Evolutionary conservation across 1,140 invertebrate species (phyloP), one percentile per base, ranked within the genome.

Genomic region (Pogonomyrmex californicus): DNA sequence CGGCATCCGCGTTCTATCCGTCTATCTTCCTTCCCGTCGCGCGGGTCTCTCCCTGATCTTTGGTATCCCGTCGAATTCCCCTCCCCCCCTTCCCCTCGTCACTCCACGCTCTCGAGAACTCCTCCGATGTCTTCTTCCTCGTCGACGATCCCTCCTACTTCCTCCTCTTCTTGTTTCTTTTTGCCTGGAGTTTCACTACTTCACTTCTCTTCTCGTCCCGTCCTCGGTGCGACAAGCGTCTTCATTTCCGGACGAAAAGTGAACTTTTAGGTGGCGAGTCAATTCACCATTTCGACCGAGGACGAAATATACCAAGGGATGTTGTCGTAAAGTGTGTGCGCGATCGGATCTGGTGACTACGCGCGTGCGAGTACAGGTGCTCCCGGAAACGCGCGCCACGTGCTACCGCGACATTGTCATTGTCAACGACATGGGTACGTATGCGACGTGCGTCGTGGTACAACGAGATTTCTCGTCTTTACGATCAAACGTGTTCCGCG

Each of bases 1-100:
- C 82, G 68, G 63, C 54, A 88, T 82, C 87, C 90, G 75, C 75
- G 85, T 91, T 79, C 87, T 86, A 75, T 88, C 58, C 66, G 73
- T 70, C 54, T 71, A 7, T 85, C 44, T 41, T 68, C 17, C 33
- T 54, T 51, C 23, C 33, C 76, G 30, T 51, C 54, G 65, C 58
- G 77, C 56, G 23, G 23, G 23, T 23, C 23, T 58, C 49, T 62
- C n/a, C 51, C 54, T 36, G 38, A 33, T 82, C 78, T 30, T 51
- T n/a, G 63, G 10, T 41, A 23, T 77, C 68, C 17, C 47, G 81
- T 77, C 56, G 23, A 38, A 36, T 54, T 44, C 54, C 66, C 58
- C n/a, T 54, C 36, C 44, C 66, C 58, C 23, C 23, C 23, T 54
- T 36, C 54, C 66, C 58, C 30, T 30, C 51, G 33, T 65, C 56